Percentiles rank a stretch among this genome's conserved stretches.
These are phyloP conservation scores for Rutpela maculata DNA, from an alignment of 2,888 invertebrate genomes.

Conservation along the genomic window DNA sequence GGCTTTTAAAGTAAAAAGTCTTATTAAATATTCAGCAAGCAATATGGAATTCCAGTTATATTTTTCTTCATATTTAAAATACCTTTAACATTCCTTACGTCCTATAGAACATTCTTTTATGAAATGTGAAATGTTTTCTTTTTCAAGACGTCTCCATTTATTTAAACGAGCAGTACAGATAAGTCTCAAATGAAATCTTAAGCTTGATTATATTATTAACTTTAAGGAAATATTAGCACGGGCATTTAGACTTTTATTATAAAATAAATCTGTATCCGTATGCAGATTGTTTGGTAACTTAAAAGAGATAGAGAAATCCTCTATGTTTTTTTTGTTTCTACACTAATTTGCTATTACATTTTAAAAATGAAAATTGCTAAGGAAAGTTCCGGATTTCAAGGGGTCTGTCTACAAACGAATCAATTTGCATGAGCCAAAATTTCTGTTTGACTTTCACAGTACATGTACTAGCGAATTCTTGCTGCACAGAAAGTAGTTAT, in stretches of 20 bases:
- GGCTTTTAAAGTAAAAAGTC: slow-evolving; percentile 15
- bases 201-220: not conserved
- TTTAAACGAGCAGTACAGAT: not conserved
- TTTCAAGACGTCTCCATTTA: not conserved
- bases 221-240: too few relatives aligned
- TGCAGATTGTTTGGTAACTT: too few relatives aligned
- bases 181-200: not conserved
- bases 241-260: not conserved
- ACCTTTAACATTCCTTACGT: slow-evolving; percentile 20
- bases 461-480: too few relatives aligned
- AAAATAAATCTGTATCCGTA: not conserved
- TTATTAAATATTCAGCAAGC: slow-evolving; percentile 40
- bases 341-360: too few relatives aligned
- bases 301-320: too few relatives aligned
- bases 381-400: too few relatives aligned
- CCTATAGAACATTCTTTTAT: slow-evolving; percentile 13
- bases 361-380: too few relatives aligned
- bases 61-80: slow-evolving; percentile 36
- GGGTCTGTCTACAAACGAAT: too few relatives aligned
- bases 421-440: too few relatives aligned
- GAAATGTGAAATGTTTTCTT: slow-evolving; percentile 13
- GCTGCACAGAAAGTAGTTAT: too few relatives aligned
- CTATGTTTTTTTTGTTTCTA: too few relatives aligned
- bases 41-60: slow-evolving; percentile 28
- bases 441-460: too few relatives aligned